Percentiles rank a stretch among this genome's conserved stretches.
These are phyloP conservation scores for Saccopteryx bilineata DNA, from an alignment of 2,113 vertebrate species.

Conservation along the genomic window DNA sequence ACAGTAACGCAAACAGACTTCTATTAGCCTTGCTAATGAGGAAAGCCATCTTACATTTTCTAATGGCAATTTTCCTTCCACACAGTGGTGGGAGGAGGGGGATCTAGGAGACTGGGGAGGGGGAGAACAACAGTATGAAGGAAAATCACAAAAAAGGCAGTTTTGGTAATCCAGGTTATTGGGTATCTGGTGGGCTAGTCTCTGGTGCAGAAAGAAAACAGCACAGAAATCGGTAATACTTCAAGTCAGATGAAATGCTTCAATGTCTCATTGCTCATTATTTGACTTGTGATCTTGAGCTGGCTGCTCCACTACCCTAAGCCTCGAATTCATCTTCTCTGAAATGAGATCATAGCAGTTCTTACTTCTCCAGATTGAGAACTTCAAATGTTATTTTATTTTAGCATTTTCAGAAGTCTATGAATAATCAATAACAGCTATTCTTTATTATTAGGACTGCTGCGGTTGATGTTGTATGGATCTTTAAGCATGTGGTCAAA, in stretches of 20 bases:
- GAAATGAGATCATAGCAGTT: background rate
- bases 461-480: background rate
- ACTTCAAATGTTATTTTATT: background rate
- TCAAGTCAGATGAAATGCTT: background rate
- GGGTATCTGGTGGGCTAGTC: background rate
- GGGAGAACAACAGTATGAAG: constrained; percentile 14
- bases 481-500: background rate
- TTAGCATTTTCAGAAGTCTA: background rate
- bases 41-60: constrained; percentile 52
- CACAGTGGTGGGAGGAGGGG: background rate
- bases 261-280: background rate
- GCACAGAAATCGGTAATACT: background rate
- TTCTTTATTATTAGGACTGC: background rate
- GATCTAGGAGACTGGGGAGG: background rate
- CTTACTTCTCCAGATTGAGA: background rate
- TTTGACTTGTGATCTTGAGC: background rate
- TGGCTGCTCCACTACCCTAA: background rate
- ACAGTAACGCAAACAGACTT: constrained; percentile 46
- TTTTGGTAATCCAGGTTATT: background rate
- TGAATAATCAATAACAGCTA: background rate
- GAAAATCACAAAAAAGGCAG: constrained; percentile 9
- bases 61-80: background rate
- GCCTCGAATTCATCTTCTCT: background rate
- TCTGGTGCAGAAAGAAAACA: background rate
- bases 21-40: constrained; percentile 2